Conservation (phyloP, 2,888 invertebrate genomes). For the Podabrus alpinus region DNA sequence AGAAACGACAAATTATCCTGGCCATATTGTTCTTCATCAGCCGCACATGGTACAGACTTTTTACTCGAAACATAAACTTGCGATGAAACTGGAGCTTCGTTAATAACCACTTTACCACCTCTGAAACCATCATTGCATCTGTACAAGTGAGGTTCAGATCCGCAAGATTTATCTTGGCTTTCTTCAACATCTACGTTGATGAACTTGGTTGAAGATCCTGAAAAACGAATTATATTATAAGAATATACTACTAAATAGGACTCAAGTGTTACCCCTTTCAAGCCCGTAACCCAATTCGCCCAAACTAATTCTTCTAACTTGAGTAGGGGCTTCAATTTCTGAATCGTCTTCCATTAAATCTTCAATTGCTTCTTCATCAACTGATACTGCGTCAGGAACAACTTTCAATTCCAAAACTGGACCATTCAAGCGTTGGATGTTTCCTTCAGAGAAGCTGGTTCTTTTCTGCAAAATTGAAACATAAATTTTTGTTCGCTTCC, state of each 20-base stretch:
- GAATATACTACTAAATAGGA: not conserved
- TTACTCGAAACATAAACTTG: constrained; percentile 25
- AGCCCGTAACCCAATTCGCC: not conserved
- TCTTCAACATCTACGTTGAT: not conserved
- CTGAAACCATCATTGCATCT: constrained; percentile 39
- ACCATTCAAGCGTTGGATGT: constrained; percentile 58
- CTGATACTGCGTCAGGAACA: constrained; percentile 11
- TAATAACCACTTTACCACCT: constrained; percentile 42
- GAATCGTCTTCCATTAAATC: constrained; percentile 30
- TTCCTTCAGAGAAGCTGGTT: constrained; percentile 57
- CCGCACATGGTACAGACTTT: constrained; percentile 13
- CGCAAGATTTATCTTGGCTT: not conserved
- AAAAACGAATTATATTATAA: not conserved
- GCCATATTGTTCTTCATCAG: constrained; percentile 15
- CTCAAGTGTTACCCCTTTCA: not conserved
- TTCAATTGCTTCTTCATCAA: constrained; percentile 48
- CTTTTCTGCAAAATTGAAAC: constrained; percentile 26
- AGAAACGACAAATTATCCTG: constrained; percentile 1
- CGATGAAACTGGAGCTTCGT: constrained; percentile 30
- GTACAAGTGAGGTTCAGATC: not conserved
- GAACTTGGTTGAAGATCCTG: not conserved
- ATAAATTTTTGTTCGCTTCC: not conserved
- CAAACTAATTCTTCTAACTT: constrained; percentile 34
- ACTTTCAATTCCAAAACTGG: constrained; percentile 58
- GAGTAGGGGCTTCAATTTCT: constrained; percentile 32